Percentiles rank a stretch among this genome's conserved stretches.
Evolutionary conservation across 2,888 invertebrate species (phyloP).

Genomic region (Balanococcus diminutus): DNA sequence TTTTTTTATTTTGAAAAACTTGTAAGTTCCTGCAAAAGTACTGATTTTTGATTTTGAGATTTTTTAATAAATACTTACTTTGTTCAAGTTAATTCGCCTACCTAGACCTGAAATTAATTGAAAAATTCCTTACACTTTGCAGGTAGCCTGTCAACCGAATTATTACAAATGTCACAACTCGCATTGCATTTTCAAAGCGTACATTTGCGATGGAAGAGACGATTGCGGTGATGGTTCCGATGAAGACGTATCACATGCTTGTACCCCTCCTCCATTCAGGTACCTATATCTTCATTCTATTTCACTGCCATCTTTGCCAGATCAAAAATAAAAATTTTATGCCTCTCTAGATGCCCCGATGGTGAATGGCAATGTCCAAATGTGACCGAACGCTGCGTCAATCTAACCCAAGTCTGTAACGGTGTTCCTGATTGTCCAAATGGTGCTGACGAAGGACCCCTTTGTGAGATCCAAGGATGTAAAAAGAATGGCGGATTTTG

Average conservation of each 20-base stretch:
- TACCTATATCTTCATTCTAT: slow-evolving; percentile 46
- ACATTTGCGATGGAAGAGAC: slow-evolving; percentile 91
- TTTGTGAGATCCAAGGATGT: slow-evolving; percentile 84
- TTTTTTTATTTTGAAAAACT: too few relatives aligned
- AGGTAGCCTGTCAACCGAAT: slow-evolving; percentile 75
- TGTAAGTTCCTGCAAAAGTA: too few relatives aligned
- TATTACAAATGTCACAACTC: slow-evolving; percentile 85
- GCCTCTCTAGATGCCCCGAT: slow-evolving; percentile 67
- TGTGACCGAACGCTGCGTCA: slow-evolving; percentile 80
- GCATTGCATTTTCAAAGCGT: slow-evolving; percentile 88
- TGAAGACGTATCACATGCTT: slow-evolving; percentile 83
- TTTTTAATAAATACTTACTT: too few relatives aligned
- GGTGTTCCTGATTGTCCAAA: slow-evolving; percentile 88
- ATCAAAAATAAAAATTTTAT: background rate
- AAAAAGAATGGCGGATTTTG: slow-evolving; percentile 76
- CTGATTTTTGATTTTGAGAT: too few relatives aligned
- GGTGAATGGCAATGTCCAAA: slow-evolving; percentile 88
- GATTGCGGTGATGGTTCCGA: slow-evolving; percentile 92
- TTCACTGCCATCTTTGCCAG: background rate
- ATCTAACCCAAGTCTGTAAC: slow-evolving; percentile 87
- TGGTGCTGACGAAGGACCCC: slow-evolving; percentile 89
- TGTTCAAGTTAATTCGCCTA: too few relatives aligned
- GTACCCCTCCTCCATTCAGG: slow-evolving; percentile 75
- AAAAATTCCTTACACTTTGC: slow-evolving; percentile 58
- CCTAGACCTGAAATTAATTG: too few relatives aligned